These are phyloP conservation scores for Meloidogyne exigua DNA, from an alignment of 1,140 invertebrate species.

Conservation along the genomic window DNA sequence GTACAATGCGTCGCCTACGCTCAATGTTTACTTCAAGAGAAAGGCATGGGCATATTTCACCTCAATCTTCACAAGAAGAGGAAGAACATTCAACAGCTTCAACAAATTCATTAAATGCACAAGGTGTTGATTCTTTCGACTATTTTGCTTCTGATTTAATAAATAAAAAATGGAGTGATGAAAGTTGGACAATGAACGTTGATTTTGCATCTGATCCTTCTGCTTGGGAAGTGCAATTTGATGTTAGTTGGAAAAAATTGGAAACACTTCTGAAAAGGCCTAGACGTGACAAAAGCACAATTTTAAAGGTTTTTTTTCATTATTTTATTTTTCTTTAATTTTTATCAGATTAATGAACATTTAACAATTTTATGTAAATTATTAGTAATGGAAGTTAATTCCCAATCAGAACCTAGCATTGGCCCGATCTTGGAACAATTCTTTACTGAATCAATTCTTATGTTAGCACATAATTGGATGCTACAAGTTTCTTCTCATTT, in stretches of 20 bases:
- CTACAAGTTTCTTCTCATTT: conserved; percentile 72
- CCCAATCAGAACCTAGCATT: conserved; percentile 51
- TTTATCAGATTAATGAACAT: conserved; percentile 81
- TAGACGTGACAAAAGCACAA: conserved; percentile 60
- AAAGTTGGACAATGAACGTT: conserved; percentile 26
- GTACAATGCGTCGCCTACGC: background rate
- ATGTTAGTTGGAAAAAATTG: conserved; percentile 89
- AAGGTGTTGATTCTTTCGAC: background rate
- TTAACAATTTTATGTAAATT: conserved; percentile 85
- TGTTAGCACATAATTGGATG: conserved; percentile 68
- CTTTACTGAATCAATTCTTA: conserved; percentile 66
- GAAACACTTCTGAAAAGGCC: conserved; percentile 77
- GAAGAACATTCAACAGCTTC: background rate
- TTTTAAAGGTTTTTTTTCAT: conserved; percentile 34
- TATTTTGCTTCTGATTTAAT: background rate
- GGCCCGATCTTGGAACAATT: conserved; percentile 67
- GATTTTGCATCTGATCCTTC: conserved; percentile 60
- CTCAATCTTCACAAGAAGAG: background rate
- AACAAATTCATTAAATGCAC: background rate
- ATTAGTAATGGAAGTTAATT: conserved; percentile 77
- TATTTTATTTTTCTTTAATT: conserved; percentile 73
- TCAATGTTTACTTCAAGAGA: conserved; percentile 6
- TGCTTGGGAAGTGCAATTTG: conserved; percentile 74
- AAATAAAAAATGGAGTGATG: conserved; percentile 1
- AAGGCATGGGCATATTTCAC: conserved; percentile 4